These are phyloP conservation scores for Phorcus lineatus DNA, from an alignment of 2,888 invertebrate genomes.

Conservation along the genomic window DNA sequence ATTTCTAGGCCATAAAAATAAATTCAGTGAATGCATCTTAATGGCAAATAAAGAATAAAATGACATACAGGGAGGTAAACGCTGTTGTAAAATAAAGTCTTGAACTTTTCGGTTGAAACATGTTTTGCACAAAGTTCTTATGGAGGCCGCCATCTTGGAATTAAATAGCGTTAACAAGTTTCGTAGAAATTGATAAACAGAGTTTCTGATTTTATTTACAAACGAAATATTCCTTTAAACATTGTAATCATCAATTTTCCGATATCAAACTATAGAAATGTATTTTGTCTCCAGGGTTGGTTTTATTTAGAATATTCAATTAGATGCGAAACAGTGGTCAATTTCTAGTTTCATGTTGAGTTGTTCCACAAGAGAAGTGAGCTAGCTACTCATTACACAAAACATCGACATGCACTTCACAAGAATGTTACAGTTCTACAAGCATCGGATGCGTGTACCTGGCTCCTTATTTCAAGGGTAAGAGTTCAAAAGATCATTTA, in stretches of 20 bases:
- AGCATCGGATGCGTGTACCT: constrained; percentile 30
- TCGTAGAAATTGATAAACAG: neutral
- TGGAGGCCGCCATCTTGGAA: constrained; percentile 21
- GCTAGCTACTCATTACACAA: no score
- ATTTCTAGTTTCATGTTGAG: neutral
- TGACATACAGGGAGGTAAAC: neutral
- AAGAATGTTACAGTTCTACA: constrained; percentile 32
- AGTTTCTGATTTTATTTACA: no score
- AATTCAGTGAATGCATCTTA: neutral
- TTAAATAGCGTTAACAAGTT: neutral
- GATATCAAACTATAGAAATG: neutral
- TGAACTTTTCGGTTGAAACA: neutral
- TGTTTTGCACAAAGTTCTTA: constrained; percentile 8
- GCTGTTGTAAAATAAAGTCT: neutral
- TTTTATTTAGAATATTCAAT: neutral
- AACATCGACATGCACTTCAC: constrained; percentile 34
- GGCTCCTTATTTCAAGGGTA: constrained; percentile 35
- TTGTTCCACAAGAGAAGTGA: no score
- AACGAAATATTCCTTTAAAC: no score
- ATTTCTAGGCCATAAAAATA: no score
- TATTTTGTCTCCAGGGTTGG: no score
- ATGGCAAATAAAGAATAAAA: neutral
- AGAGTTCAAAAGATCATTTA: neutral
- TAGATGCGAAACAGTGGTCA: neutral
- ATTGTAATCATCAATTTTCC: neutral